Base-by-base conservation (phyloP, 2,888 invertebrate species). In the Lasioglossum oenotherae region DNA sequence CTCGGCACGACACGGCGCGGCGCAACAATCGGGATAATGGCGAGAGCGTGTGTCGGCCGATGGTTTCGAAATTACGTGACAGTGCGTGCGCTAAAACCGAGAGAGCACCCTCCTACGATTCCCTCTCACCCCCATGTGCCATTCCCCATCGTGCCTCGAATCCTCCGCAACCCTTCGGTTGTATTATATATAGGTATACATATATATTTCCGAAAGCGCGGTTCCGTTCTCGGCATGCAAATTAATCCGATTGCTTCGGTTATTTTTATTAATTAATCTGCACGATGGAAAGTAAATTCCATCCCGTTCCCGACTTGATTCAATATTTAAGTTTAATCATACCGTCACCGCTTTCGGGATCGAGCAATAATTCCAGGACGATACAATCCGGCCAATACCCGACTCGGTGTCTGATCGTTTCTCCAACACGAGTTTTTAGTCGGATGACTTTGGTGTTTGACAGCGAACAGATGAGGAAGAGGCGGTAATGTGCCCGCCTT, bases 271-370 rank as follows among this genome's bases (percentile, higher is more conserved):
- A 90, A 90, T 89, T 87, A 86, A 87, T 85, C 86, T 80, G 77
- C 81, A 64, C 74, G 87, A 85, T 84, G 91, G 85, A 89, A 89
- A 82, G 90, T 84, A 83, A 81, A 87, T 90, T 87, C 85, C 82
- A 90, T 79, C 81, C 77, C 87, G 90, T 69, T 67, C 35, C 78
- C 81, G 79, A 84, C 90, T 88, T 80, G 89, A 89, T 90, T 90
- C 85, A 90, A 90, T 89, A 89, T 89, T 90, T 90, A 89, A 90
- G 89, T 90, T 87, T 89, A 89, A 90, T 90, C 91, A 82, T 83
- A 80, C 75, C 72, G 82, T 82, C 76, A 79, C 82, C 74, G 78
- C 74, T 83, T 87, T 77, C 80, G 82, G 57, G 57, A 57, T 71
- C 80, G 87, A 73, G 76, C 81, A 76, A 84, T 80, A 84, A 81